Evolutionary conservation across 2,888 invertebrate genomes (phyloP).

Genomic region (Tetramorium bicarinatum): DNA sequence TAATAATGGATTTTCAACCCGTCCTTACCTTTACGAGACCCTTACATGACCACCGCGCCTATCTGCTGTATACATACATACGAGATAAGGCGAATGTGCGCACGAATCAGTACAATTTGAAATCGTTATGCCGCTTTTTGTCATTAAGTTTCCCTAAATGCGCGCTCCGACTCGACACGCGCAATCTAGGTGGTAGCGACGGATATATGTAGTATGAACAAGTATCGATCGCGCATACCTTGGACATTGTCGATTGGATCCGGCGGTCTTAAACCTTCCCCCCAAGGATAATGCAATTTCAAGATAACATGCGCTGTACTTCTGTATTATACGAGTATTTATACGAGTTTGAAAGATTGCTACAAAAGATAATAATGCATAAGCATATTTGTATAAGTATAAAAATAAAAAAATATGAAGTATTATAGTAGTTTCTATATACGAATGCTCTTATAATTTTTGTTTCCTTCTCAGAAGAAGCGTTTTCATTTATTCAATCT

Average conservation of each 20-base stretch:
- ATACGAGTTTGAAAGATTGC: background rate
- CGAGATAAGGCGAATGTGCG: constrained; percentile 75
- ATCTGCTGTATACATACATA: constrained; percentile 82
- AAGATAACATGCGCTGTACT: constrained; percentile 17
- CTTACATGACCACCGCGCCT: constrained; percentile 77
- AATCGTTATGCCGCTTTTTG: constrained; percentile 81
- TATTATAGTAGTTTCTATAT: background rate
- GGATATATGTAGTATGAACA: constrained; percentile 37
- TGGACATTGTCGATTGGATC: constrained; percentile 25
- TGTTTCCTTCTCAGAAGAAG: background rate
- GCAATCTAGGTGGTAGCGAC: constrained; percentile 15
- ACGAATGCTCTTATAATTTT: background rate
- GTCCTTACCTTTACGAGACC: constrained; percentile 82
- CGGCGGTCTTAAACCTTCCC: constrained; percentile 2
- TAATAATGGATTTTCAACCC: constrained; percentile 84
- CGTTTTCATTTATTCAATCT: background rate
- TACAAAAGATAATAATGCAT: background rate
- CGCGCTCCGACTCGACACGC: constrained; percentile 54
- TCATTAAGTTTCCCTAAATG: constrained; percentile 83
- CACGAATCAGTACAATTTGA: constrained; percentile 69
- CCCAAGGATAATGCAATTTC: constrained; percentile 24
- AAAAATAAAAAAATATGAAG: background rate
- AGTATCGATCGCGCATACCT: constrained; percentile 51
- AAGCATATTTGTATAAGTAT: background rate
- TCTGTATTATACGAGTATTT: background rate